phyloP scores from a whole-genome alignment of 2,113 vertebrate species.

The Telmatochromis bifrenatus region DNA sequence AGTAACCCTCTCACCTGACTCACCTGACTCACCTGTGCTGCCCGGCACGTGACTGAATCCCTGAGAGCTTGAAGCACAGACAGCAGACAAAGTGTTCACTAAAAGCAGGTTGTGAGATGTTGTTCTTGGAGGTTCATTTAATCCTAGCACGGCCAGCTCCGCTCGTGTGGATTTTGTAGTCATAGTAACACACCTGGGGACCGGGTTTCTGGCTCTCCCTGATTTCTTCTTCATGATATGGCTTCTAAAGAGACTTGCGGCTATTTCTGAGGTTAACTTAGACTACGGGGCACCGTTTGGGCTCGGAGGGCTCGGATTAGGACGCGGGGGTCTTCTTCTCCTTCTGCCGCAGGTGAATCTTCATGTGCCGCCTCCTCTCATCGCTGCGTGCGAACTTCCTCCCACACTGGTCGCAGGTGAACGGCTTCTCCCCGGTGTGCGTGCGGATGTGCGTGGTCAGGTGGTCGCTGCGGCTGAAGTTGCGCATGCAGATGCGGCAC shows the following conservation, averaged over 20 bases:
- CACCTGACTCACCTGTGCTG: background rate
- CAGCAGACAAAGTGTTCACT: background rate
- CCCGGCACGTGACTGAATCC: background rate
- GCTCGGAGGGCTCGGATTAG: background rate
- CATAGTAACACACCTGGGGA: background rate
- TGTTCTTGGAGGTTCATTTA: background rate
- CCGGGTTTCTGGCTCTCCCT: background rate
- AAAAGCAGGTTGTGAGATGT: background rate
- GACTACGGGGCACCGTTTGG: background rate
- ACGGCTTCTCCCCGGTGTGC: slow-evolving; percentile 90
- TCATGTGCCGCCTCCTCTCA: slow-evolving; percentile 85
- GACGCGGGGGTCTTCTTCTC: slow-evolving; percentile 67
- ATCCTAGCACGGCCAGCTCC: background rate
- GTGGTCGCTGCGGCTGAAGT: slow-evolving; percentile 92
- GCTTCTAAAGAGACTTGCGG: background rate
- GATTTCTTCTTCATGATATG: background rate
- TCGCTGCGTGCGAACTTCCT: slow-evolving; percentile 86
- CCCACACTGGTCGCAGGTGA: slow-evolving; percentile 85
- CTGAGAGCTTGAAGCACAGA: slow-evolving; percentile 17
- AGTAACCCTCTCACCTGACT: background rate
- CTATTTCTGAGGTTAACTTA: background rate
- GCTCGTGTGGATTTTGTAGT: background rate
- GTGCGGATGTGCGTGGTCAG: slow-evolving; percentile 90
- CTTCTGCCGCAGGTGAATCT: slow-evolving; percentile 87
- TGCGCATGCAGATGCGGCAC: slow-evolving; percentile 90